A percentile compares a stretch with the other conserved stretches of the same genome.
phyloP scores from a whole-genome alignment of 2,888 invertebrate genomes.

The Halictus ligatus region DNA sequence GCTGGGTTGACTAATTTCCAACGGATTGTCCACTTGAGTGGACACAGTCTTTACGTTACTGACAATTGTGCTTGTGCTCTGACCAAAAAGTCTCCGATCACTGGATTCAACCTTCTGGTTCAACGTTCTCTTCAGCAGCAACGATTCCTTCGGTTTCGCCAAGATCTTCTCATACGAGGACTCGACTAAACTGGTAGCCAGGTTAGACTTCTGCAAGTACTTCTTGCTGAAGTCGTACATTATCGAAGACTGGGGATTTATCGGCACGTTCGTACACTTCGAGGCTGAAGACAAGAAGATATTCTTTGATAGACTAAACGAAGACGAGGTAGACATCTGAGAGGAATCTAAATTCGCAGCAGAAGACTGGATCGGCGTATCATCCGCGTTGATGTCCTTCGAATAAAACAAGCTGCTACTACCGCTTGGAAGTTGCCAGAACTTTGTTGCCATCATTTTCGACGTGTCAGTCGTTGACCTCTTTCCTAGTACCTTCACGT shows the following conservation, averaged over 20 bases:
- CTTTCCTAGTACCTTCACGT: conserved; percentile 22
- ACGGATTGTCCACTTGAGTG: conserved; percentile 31
- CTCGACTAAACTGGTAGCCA: background rate
- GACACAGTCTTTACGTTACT: conserved; percentile 33
- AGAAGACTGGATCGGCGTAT: background rate
- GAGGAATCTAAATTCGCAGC: background rate
- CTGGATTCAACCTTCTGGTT: conserved; percentile 22
- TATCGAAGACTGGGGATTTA: conserved; percentile 27
- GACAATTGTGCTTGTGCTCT: conserved; percentile 14
- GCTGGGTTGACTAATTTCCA: conserved; percentile 13
- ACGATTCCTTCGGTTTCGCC: conserved; percentile 40
- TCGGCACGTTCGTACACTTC: conserved; percentile 31
- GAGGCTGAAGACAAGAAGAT: conserved; percentile 31
- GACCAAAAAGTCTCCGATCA: conserved; percentile 27
- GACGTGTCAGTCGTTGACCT: conserved; percentile 33
- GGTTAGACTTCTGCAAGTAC: conserved; percentile 16
- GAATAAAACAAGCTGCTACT: conserved; percentile 43
- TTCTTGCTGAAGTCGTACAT: conserved; percentile 33
- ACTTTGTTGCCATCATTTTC: conserved; percentile 43
- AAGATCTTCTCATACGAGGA: conserved; percentile 5
- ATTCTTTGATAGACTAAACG: conserved; percentile 27
- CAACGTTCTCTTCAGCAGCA: conserved; percentile 15
- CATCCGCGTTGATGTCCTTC: conserved; percentile 24
- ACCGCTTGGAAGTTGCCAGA: conserved; percentile 37
- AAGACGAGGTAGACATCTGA: conserved; percentile 25